These are phyloP conservation scores for Brachyhypopomus gauderio DNA, from an alignment of 2,113 vertebrate species.

Conservation along the genomic window DNA sequence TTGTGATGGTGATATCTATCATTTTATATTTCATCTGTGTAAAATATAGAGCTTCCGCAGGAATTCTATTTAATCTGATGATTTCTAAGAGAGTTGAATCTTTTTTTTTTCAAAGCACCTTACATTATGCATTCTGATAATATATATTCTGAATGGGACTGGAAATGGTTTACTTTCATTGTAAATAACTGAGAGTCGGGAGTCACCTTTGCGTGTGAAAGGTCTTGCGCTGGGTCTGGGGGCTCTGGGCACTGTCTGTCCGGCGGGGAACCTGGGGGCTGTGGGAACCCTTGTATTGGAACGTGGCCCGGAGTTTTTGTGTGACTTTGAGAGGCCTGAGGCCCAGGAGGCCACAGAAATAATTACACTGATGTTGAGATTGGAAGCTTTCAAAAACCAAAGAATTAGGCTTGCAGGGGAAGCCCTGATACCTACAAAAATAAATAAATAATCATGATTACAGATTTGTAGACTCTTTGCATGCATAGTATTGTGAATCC, in stretches of 20 bases:
- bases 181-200: too few species aligned
- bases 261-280: constrained; percentile 85
- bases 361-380: constrained; percentile 83
- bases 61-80: background rate
- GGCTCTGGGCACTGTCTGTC: constrained; percentile 78
- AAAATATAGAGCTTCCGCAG: background rate
- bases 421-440: constrained; percentile 87
- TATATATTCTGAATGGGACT: too few species aligned
- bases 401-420: constrained; percentile 82
- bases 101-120: too few species aligned
- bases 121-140: background rate
- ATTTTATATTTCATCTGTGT: background rate
- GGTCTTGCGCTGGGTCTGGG: constrained; percentile 85
- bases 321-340: constrained; percentile 76
- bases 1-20: background rate
- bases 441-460: background rate
- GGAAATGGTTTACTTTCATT: too few species aligned
- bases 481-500: background rate
- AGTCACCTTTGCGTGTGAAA: constrained; percentile 68
- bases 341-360: constrained; percentile 85
- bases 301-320: constrained; percentile 73
- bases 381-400: constrained; percentile 85
- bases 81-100: background rate
- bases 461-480: background rate
- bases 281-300: constrained; percentile 82